phyloP scores from a whole-genome alignment of 1,140 invertebrate genomes.

The Pristionchus pacificus region DNA sequence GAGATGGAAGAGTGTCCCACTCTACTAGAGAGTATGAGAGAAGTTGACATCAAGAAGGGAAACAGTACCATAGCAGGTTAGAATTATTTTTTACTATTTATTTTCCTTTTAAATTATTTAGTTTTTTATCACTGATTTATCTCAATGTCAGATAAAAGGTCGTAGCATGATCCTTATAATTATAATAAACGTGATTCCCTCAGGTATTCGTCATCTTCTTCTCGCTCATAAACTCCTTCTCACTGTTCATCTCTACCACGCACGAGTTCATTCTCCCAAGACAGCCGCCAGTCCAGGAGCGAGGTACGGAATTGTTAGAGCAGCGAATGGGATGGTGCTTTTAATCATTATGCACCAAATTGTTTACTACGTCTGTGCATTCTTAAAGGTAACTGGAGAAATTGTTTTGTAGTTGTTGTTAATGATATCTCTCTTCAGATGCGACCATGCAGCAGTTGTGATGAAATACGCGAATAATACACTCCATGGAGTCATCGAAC shows the following conservation, averaged over 20 bases:
- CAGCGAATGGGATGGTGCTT: conserved; percentile 9
- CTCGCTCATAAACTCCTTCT: background rate
- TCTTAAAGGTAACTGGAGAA: background rate
- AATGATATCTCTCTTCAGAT: background rate
- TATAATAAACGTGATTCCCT: conserved; percentile 6
- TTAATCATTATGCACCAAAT: conserved; percentile 8
- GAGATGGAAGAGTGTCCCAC: conserved; percentile 10
- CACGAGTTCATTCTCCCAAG: background rate
- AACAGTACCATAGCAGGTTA: conserved; percentile 4
- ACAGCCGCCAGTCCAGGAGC: background rate
- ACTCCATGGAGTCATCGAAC: background rate
- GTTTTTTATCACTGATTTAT: conserved; percentile 19
- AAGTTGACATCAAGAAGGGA: background rate
- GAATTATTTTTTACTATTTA: conserved; percentile 12
- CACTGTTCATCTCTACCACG: background rate
- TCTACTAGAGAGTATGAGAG: background rate
- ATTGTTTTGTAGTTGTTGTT: background rate
- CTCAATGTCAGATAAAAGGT: conserved; percentile 1
- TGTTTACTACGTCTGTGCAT: background rate
- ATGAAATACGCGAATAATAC: conserved; percentile 5
- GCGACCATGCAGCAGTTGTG: conserved; percentile 13
- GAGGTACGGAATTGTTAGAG: background rate
- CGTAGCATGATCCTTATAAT: conserved; percentile 15
- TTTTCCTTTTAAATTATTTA: conserved; percentile 7
- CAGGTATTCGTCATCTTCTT: conserved; percentile 9